Conservation (phyloP, 2,113 vertebrate genomes). For the Accipiter cooperii region DNA sequence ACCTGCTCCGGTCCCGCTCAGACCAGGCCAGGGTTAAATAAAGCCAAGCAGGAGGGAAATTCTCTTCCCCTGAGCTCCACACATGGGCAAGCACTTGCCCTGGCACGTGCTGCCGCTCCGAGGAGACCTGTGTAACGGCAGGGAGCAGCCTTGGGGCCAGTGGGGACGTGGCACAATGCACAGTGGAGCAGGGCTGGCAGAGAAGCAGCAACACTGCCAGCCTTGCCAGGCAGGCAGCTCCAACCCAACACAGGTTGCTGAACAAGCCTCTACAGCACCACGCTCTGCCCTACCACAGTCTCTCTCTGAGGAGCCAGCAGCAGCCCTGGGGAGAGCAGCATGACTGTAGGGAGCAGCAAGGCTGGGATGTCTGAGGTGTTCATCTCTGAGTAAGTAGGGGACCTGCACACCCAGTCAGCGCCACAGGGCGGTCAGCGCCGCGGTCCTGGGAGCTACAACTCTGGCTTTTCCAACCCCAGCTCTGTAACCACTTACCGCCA, state of each 20-base stretch:
- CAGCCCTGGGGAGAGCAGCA: background rate
- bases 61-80: background rate
- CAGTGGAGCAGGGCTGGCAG: fast-evolving
- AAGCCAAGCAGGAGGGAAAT: background rate
- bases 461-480: background rate
- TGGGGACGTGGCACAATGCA: fast-evolving
- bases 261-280: background rate
- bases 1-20: background rate
- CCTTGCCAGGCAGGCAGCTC: background rate
- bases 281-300: fast-evolving
- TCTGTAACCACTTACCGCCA: constrained; percentile 69
- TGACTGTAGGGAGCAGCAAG: background rate
- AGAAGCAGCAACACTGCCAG: background rate
- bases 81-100: background rate
- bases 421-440: fast-evolving
- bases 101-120: background rate
- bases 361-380: background rate
- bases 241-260: background rate
- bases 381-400: background rate
- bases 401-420: fast-evolving
- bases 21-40: background rate
- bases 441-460: background rate
- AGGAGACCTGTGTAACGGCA: background rate
- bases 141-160: background rate
- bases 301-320: background rate